Evolutionary conservation across 2,113 vertebrate species (phyloP), one percentile per base, ranked within the genome.

Genomic region (Clupea harengus): DNA sequence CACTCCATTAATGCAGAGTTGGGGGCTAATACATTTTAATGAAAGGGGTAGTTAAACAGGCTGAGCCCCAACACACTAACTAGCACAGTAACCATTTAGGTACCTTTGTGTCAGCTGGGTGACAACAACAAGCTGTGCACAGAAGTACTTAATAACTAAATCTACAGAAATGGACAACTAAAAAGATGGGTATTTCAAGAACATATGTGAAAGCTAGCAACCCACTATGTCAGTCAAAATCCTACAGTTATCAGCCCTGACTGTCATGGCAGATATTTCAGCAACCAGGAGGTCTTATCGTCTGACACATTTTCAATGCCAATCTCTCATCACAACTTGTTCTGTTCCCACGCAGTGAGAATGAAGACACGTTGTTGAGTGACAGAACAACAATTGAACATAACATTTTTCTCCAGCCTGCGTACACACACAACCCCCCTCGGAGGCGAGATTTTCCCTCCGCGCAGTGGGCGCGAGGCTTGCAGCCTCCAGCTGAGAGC

Each of bases 361-460:
- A 89, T 85, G 82, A 67, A 75, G 83, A 75, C 47, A 39, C 9
- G 13, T 45, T 52, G 83, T 83, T 84, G 57, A 85, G 72, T 87
- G 89, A 88, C 89, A 90, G 87, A 87, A 92, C 91, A 90, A 85
- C 90, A 90, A 91, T 92, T 89, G 93, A 92, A 90, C 6, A 87
- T 1, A 89, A 81, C 82, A 90, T 89, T 89, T 88, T 82, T 85
- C 3, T n/a, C 84, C 87, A 88, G 87, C 89, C 86, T 84, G 87
- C 72, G 39, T 44, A 13, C 8, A 49, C 47, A 47, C 46, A 47
- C 64, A 28, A 32, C 6, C 52, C 85, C 88, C 90, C 87, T 50
- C 86, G 85, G 85, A 88, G 86, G 85, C 88, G 87, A 88, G 86
- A 84, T 84, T 92, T 85, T 89, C 88, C 28, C 72, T 78, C 72